Conservation (phyloP, 2,888 invertebrate genomes). For the Cepaea hortensis region DNA sequence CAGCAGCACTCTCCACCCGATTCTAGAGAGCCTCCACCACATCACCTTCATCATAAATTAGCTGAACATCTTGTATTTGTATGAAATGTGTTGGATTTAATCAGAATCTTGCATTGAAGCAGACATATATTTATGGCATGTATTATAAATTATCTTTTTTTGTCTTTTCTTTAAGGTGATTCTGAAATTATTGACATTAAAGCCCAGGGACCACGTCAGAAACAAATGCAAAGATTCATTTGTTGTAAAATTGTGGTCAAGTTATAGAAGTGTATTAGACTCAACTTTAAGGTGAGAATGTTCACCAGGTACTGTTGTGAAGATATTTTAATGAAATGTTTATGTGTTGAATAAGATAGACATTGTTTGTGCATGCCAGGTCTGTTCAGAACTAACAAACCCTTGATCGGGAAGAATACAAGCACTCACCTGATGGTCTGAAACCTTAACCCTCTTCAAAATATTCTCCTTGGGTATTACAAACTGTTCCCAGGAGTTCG, state of each 20-base stretch:
- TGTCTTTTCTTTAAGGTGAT: too few relatives aligned
- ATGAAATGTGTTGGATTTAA: too few relatives aligned
- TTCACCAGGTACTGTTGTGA: background rate
- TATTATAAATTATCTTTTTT: background rate
- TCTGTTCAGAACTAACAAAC: background rate
- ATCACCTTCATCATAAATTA: too few relatives aligned
- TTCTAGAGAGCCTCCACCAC: too few relatives aligned
- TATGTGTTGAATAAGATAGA: too few relatives aligned
- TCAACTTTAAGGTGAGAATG: constrained; percentile 12
- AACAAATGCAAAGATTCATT: background rate
- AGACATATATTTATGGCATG: too few relatives aligned
- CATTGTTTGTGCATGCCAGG: background rate
- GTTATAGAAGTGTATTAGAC: background rate
- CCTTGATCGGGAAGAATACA: background rate
- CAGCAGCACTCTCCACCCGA: too few relatives aligned
- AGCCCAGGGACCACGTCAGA: background rate
- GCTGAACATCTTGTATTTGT: too few relatives aligned
- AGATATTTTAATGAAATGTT: too few relatives aligned
- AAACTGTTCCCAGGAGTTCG: background rate
- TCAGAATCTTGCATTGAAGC: too few relatives aligned
- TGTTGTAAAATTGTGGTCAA: background rate
- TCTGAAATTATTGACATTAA: background rate
- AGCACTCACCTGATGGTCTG: background rate
- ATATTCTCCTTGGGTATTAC: background rate
- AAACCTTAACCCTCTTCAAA: background rate